A percentile compares a stretch with the other conserved stretches of the same genome.
Conservation (phyloP, 2,113 vertebrate species). For the Gila orcuttii region DNA sequence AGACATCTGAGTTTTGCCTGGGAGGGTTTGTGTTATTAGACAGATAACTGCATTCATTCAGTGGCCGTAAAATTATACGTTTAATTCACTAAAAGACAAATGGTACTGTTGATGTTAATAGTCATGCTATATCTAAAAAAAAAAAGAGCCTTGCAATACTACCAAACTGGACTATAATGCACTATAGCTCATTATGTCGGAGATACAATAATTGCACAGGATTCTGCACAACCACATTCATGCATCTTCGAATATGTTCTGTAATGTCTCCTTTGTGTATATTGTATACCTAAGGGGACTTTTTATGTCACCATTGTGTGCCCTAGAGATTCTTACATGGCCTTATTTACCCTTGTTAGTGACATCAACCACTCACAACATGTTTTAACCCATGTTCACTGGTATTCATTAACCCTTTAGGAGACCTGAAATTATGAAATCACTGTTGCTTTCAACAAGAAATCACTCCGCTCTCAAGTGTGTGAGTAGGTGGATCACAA, state of each 20-base stretch:
- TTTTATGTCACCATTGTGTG: conserved; percentile 1
- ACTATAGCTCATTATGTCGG: background rate
- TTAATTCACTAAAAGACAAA: conserved; percentile 8
- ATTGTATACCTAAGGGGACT: background rate
- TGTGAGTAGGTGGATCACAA: conserved; percentile 39
- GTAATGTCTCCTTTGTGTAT: background rate
- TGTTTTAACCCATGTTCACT: conserved; percentile 13
- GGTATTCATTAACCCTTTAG: conserved; percentile 30
- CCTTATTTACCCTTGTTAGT: background rate
- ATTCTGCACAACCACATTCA: background rate
- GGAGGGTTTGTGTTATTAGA: background rate
- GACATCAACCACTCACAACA: background rate
- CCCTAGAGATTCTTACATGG: background rate
- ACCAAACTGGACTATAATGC: background rate
- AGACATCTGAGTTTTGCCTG: background rate
- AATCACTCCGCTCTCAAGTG: conserved; percentile 4
- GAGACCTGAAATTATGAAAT: conserved; percentile 24
- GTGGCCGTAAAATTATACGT: conserved; percentile 10
- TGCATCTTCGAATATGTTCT: background rate
- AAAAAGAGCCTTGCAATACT: background rate
- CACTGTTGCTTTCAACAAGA: conserved; percentile 23
- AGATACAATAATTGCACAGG: background rate
- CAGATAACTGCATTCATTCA: background rate
- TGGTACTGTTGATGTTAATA: background rate
- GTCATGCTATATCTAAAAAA: background rate